Evolutionary conservation across 2,888 invertebrate species (phyloP), one percentile per base, ranked within the genome.

Genomic region (Napeogenes inachia): DNA sequence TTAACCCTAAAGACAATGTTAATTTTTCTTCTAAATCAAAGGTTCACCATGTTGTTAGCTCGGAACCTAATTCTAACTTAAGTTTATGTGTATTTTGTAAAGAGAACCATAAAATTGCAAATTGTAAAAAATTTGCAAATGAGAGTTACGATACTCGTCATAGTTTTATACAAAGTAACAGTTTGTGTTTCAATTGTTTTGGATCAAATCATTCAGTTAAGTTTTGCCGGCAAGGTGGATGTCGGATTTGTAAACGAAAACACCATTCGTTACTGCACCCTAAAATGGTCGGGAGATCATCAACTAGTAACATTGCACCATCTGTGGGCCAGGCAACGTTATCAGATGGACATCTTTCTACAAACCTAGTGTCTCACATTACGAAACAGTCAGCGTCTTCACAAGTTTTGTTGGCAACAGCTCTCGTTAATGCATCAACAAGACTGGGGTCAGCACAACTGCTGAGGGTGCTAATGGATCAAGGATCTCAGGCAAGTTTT

Each of bases 401-500:
- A 12, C 32, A 13, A 21, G 33, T 56, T 4, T 45, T 59, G 66
- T 6, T 58, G 33, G 13, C 45, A 1, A 35, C 59, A 50, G 62
- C 62, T 33, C 42, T 53, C 6, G 33, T 59, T 13, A 59, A 46
- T 12, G 57, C 32, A 35, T n/a, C 38, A 21, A 21, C 33, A 32
- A 32, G n/a, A 2, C 13, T 21, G 42, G 21, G 3, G 56, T 59
- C 46, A 8, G n/a, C 13, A 50, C 32, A 33, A 45, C n/a, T 3
- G 3, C 65, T 30, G 21, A 45, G 70, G 54, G 66, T 64, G 0
- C 61, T 72, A 46, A 8, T 72, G 1, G 70, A 70, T 56, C 70
- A 66, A 56, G 70, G 73, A 1, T 70, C 71, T 4, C 47, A 69
- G 58, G 66, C 68, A 0, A 70, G 70, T 0, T 71, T 71, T 63